A percentile compares a stretch with the other conserved stretches of the same genome.
phyloP scores from a whole-genome alignment of 2,797 vertebrate species.

The Siniperca obscura region DNA sequence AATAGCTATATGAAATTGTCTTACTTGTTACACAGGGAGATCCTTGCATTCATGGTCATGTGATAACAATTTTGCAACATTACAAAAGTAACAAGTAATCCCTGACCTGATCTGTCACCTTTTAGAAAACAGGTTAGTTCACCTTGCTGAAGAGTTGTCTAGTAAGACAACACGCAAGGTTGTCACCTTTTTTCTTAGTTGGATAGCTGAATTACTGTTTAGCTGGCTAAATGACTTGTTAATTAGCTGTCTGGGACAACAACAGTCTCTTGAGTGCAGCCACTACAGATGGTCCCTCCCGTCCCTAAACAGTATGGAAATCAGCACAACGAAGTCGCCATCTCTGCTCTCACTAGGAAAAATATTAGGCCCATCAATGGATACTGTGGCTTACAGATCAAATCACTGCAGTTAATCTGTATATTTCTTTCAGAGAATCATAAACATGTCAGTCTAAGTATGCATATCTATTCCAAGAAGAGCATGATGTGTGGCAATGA shows the following conservation, averaged over 20 bases:
- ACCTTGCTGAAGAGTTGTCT: not conserved
- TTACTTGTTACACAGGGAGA: not conserved
- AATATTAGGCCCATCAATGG: slow-evolving; percentile 7
- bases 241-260: slow-evolving; percentile 51
- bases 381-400: slow-evolving; percentile 34
- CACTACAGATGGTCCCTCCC: slow-evolving; percentile 57
- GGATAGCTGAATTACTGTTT: slow-evolving; percentile 31
- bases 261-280: slow-evolving; percentile 36
- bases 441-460: slow-evolving; percentile 54
- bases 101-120: not conserved
- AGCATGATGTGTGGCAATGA: slow-evolving; percentile 64
- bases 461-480: slow-evolving; percentile 59
- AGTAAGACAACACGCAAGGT: not conserved
- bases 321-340: slow-evolving; percentile 40
- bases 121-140: not conserved
- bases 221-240: slow-evolving; percentile 37
- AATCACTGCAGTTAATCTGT: slow-evolving; percentile 54
- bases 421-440: slow-evolving; percentile 46
- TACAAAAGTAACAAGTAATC: not conserved
- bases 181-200: slow-evolving; percentile 10
- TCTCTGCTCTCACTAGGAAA: slow-evolving; percentile 21
- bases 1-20: not conserved
- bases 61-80: not conserved
- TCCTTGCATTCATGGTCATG: not conserved
- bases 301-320: slow-evolving; percentile 37